phyloP scores from a whole-genome alignment of 2,888 invertebrate genomes.

The Sicus ferrugineus region DNA sequence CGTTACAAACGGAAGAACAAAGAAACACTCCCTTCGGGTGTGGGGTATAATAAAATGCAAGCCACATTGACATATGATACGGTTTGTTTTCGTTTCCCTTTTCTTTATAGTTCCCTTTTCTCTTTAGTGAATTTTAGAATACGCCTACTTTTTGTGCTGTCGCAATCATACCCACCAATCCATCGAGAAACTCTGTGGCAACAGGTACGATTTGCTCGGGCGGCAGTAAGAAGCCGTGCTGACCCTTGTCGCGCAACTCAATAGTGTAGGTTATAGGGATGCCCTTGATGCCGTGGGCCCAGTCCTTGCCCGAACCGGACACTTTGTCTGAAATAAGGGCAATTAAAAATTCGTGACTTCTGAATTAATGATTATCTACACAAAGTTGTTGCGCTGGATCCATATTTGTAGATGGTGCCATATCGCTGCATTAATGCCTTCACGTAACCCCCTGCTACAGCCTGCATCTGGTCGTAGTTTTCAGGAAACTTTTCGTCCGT shows the following conservation, averaged over 20 bases:
- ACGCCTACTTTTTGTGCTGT: too few species aligned
- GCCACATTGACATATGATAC: too few species aligned
- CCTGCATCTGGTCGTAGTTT: conserved; percentile 66
- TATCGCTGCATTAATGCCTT: conserved; percentile 66
- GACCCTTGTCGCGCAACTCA: conserved; percentile 74
- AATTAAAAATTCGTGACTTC: too few species aligned
- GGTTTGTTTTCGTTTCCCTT: background rate
- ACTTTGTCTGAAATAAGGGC: conserved; percentile 57
- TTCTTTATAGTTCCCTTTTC: background rate
- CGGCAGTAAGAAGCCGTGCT: background rate
- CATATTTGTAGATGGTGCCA: conserved; percentile 67
- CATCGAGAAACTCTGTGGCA: too few species aligned
- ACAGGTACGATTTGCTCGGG: too few species aligned
- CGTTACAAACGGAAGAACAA: too few species aligned
- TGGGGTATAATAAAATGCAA: too few species aligned
- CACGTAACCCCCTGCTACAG: conserved; percentile 68
- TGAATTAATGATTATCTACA: too few species aligned
- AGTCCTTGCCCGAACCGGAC: conserved; percentile 66
- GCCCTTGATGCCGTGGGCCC: conserved; percentile 67
- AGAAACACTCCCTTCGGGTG: too few species aligned
- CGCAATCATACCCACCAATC: too few species aligned
- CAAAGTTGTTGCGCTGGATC: conserved; percentile 69
- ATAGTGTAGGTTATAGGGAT: conserved; percentile 69
- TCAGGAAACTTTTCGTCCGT: conserved; percentile 62
- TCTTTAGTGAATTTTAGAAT: background rate